Evolutionary conservation across 2,113 vertebrate genomes (phyloP).

Genomic region (Pachycephala philippinensis): DNA sequence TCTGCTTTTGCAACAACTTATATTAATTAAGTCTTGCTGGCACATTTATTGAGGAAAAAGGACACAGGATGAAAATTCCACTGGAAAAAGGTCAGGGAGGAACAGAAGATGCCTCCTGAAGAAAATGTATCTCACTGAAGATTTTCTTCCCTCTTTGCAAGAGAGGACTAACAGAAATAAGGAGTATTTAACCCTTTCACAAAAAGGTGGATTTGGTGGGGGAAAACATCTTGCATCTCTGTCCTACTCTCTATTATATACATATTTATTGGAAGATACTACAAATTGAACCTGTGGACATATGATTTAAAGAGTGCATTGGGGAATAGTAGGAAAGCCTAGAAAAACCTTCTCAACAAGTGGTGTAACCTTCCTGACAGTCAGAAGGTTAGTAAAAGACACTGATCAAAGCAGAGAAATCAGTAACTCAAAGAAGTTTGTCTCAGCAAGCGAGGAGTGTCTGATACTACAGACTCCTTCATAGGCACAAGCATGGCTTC

Average conservation of each 20-base stretch:
- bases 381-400: slow-evolving; percentile 59
- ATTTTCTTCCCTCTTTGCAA: slow-evolving; percentile 33
- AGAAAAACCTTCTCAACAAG: slow-evolving; percentile 42
- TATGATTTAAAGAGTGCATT: neutral
- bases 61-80: slow-evolving; percentile 36
- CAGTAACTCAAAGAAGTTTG: slow-evolving; percentile 59
- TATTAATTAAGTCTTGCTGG: slow-evolving; percentile 19
- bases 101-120: slow-evolving; percentile 62
- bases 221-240: slow-evolving; percentile 15
- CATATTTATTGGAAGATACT: slow-evolving; percentile 45
- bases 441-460: slow-evolving; percentile 57
- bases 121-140: slow-evolving; percentile 51
- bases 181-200: slow-evolving; percentile 3
- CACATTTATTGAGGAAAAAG: slow-evolving; percentile 34
- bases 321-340: slow-evolving; percentile 49
- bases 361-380: slow-evolving; percentile 48
- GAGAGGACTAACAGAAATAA: slow-evolving; percentile 45
- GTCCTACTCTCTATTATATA: neutral
- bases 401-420: slow-evolving; percentile 51
- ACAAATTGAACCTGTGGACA: slow-evolving; percentile 35
- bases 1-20: neutral
- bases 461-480: slow-evolving; percentile 61
- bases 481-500: slow-evolving; percentile 66
- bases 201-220: slow-evolving; percentile 51
- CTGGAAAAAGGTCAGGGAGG: slow-evolving; percentile 54